phyloP scores from a whole-genome alignment of 2,888 invertebrate species.

The Stenurella melanura region DNA sequence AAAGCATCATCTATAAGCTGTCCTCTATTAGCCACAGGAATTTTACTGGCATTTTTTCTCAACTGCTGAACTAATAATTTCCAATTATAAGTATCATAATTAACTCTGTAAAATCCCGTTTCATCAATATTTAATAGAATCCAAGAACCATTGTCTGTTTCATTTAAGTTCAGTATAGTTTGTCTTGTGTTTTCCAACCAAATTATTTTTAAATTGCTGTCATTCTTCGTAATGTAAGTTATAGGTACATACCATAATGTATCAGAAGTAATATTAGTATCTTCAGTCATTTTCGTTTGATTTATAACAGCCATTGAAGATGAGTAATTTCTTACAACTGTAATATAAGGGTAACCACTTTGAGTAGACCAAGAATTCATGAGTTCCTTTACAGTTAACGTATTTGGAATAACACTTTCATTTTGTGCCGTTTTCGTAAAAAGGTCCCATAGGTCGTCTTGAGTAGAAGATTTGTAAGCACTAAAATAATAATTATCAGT shows the following conservation, averaged over 20 bases:
- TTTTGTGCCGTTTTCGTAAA: slow-evolving; percentile 71
- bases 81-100: slow-evolving; percentile 79
- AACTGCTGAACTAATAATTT: slow-evolving; percentile 74
- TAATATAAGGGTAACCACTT: slow-evolving; percentile 81
- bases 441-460: slow-evolving; percentile 81
- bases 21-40: slow-evolving; percentile 79
- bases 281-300: slow-evolving; percentile 73
- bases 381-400: slow-evolving; percentile 76
- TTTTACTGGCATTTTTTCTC: slow-evolving; percentile 68
- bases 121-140: slow-evolving; percentile 79
- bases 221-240: slow-evolving; percentile 71
- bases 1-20: slow-evolving; percentile 85
- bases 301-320: slow-evolving; percentile 72
- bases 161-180: slow-evolving; percentile 63
- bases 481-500: slow-evolving; percentile 65
- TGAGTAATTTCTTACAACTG: slow-evolving; percentile 76
- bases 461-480: slow-evolving; percentile 78
- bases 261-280: slow-evolving; percentile 56
- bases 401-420: slow-evolving; percentile 68
- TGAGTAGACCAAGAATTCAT: slow-evolving; percentile 86
- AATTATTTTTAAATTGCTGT: slow-evolving; percentile 54
- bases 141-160: slow-evolving; percentile 71
- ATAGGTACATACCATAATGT: slow-evolving; percentile 79
- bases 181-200: slow-evolving; percentile 65
- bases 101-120: slow-evolving; percentile 79